Conservation (phyloP, 2,888 invertebrate genomes). For the Drosophila basisetae region DNA sequence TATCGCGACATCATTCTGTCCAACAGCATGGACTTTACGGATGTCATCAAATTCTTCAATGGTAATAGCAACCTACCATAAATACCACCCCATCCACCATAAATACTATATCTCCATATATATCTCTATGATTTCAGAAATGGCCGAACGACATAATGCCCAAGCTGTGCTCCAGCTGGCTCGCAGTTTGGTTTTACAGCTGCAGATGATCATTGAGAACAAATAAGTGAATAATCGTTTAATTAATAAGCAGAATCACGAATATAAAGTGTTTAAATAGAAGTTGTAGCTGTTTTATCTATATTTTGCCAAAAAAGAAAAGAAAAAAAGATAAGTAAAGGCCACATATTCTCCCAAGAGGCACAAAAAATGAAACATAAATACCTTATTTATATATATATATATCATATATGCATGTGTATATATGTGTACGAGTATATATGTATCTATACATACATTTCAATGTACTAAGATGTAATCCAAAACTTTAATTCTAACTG, state of each 20-base stretch:
- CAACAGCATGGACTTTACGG: slow-evolving; percentile 99
- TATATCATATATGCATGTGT: slow-evolving; percentile 12
- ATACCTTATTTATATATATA: slow-evolving; percentile 1
- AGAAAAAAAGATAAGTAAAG: slow-evolving; percentile 10
- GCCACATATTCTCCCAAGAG: slow-evolving; percentile 37
- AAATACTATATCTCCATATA: neutral
- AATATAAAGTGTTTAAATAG: slow-evolving; percentile 1
- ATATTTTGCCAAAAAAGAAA: slow-evolving; percentile 44
- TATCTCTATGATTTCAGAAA: slow-evolving; percentile 88
- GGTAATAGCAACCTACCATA: slow-evolving; percentile 86
- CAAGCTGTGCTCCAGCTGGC: slow-evolving; percentile 92
- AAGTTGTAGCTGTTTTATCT: slow-evolving; percentile 25
- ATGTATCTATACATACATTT: neutral
- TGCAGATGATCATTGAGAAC: slow-evolving; percentile 96
- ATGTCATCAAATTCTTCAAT: slow-evolving; percentile 99
- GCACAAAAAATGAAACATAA: slow-evolving; percentile 29
- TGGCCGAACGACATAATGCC: slow-evolving; percentile 97
- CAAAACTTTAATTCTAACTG: slow-evolving; percentile 19
- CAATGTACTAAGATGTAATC: slow-evolving; percentile 19
- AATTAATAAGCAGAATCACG: neutral
- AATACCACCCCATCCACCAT: no score
- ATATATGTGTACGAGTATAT: neutral
- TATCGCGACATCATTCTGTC: slow-evolving; percentile 97
- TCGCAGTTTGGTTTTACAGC: slow-evolving; percentile 93
- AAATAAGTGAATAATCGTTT: slow-evolving; percentile 88